Evolutionary conservation across 2,113 vertebrate genomes (phyloP).

Genomic region (Rutilus rutilus): DNA sequence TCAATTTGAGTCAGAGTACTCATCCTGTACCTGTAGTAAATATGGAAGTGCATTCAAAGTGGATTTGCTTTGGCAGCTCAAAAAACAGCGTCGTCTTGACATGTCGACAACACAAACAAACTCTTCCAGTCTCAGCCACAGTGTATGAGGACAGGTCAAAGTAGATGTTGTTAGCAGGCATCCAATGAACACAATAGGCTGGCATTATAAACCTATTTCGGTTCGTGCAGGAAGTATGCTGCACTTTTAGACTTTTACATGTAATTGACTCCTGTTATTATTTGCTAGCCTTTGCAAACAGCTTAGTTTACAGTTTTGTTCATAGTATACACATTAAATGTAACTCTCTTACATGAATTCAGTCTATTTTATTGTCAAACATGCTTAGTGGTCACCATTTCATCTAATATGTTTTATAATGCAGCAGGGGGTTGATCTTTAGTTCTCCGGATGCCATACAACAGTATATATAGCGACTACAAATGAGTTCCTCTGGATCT

Average conservation of each 20-base stretch:
- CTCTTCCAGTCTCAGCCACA: too few relatives aligned
- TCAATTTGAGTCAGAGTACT: too few relatives aligned
- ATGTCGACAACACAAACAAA: too few relatives aligned
- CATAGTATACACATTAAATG: not conserved
- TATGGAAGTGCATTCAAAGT: too few relatives aligned
- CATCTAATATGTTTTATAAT: not conserved
- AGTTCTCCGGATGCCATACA: not conserved
- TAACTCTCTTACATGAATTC: not conserved
- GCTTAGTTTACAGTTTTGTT: not conserved
- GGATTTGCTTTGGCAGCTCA: too few relatives aligned
- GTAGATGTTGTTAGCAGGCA: too few relatives aligned
- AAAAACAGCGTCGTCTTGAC: too few relatives aligned
- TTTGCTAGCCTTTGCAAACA: not conserved
- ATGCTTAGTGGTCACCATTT: not conserved
- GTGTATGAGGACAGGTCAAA: too few relatives aligned
- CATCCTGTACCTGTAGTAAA: too few relatives aligned
- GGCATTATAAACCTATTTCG: too few relatives aligned
- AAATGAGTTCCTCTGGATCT: not conserved
- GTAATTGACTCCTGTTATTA: not conserved
- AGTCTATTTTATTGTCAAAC: not conserved
- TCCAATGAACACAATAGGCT: too few relatives aligned
- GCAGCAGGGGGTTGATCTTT: not conserved
- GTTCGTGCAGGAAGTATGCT: too few relatives aligned
- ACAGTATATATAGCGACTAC: not conserved
- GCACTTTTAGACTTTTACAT: not conserved